These are phyloP conservation scores for Oenanthe oenanthe DNA, from an alignment of 2,113 vertebrate genomes.

Conservation along the genomic window DNA sequence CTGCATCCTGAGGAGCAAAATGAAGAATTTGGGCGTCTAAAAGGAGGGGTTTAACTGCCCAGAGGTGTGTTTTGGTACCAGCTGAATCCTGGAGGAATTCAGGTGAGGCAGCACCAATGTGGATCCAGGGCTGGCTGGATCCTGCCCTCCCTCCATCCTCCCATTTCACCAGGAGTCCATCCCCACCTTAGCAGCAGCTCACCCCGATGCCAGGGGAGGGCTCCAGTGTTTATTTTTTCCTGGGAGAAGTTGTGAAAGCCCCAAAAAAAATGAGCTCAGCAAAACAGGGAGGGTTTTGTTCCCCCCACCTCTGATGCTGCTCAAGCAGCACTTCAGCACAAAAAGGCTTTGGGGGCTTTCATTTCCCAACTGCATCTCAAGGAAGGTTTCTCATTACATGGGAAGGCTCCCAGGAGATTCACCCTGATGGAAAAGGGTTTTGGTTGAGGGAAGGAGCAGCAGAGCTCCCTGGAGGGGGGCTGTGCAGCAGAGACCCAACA, in stretches of 20 bases:
- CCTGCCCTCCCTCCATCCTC: not conserved
- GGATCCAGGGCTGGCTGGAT: not conserved
- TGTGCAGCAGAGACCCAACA: not conserved
- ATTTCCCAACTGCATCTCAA: not conserved
- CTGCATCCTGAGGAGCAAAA: not conserved
- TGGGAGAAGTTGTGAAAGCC: not conserved
- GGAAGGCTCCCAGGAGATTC: not conserved
- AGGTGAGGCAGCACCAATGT: rapidly evolving
- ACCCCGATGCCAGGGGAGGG: not conserved
- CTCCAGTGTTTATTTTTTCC: not conserved
- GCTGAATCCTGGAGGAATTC: not conserved
- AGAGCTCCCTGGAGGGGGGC: not conserved
- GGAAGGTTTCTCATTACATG: not conserved
- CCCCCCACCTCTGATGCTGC: not conserved
- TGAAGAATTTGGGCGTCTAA: not conserved
- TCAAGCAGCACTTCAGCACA: not conserved
- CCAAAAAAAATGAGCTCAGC: not conserved
- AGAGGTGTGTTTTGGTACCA: not conserved
- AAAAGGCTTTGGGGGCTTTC: not conserved
- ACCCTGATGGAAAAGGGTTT: not conserved
- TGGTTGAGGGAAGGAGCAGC: not conserved
- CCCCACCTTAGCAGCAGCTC: rapidly evolving
- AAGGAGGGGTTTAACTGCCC: not conserved
- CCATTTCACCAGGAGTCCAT: not conserved
- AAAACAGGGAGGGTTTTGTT: not conserved